Base-by-base conservation (phyloP, 2,797 vertebrate species). In the Chelidonichthys spinosus region DNA sequence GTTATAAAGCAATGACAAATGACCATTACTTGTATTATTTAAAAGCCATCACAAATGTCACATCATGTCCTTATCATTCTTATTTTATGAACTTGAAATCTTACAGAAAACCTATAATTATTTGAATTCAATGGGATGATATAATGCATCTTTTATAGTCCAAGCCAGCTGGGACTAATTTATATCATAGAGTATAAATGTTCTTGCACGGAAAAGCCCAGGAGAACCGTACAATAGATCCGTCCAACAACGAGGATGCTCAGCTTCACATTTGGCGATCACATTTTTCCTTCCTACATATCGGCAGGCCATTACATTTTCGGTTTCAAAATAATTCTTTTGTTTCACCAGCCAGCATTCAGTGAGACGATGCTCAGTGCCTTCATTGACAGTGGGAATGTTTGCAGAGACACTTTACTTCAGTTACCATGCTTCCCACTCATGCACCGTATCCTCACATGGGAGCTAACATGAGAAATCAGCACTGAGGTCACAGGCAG, bases 351-450 rank as follows among this genome's bases (percentile, higher is more conserved):
- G 54, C 59, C 69, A 40, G 14, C 46, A 11, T 6, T 37, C 15
- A 44, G 43, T 9, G 54, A 47, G n/a, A n/a, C n/a, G n/a, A n/a
- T n/a, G 11, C 52, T 64, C 15, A 2, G 11, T 25, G 37, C 3
- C 50, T 74, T 64, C 37, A 39, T 69, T 58, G 32, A 56, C 25
- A 40, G 50, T 61, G 33, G 11, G 63, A 52, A 54, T 73, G 58
- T 66, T 68, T 49, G n/a, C 40, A 13, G 47, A 64, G 52, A 35
- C 49, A 5, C 37, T 49, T 64, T 11, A 11, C 50, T 61, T 37
- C 15, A 33, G 64, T 69, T 65, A 4, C 11, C 11, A 2, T n/a
- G 40, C 78, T 43, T 75, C 76, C 80, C 80, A 85, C 76, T 83
- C 79, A 62, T 4, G 17, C 63, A 69, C 56, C 68, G 72, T 25